Conservation (phyloP, 2,113 vertebrate genomes). For the Zosterops lateralis region DNA sequence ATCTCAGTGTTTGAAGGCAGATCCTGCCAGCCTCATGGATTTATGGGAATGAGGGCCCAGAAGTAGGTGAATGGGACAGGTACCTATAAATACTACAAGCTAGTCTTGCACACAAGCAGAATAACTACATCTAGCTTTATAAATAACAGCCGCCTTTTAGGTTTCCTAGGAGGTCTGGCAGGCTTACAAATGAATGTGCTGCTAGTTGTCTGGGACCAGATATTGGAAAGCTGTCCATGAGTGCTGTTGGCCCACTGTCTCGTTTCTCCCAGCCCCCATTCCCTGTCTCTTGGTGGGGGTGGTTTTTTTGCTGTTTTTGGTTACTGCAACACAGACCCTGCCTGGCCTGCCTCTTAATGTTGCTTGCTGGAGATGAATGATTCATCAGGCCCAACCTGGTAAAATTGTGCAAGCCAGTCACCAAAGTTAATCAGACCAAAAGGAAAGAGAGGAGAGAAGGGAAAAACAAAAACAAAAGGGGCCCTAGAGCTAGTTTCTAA, state of each 20-base stretch:
- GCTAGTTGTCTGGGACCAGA: constrained; percentile 23
- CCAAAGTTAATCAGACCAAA: constrained; percentile 30
- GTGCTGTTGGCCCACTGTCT: constrained; percentile 21
- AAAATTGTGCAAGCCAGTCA: constrained; percentile 39
- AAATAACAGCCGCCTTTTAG: constrained; percentile 47
- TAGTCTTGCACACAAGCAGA: neutral
- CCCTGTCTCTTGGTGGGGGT: neutral
- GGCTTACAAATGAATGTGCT: constrained; percentile 29
- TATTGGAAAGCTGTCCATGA: constrained; percentile 22
- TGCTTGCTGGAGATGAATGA: constrained; percentile 43
- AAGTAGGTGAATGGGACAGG: constrained; percentile 41
- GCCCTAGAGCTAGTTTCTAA: neutral
- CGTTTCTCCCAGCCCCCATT: neutral
- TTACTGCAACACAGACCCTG: neutral
- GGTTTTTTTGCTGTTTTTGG: neutral
- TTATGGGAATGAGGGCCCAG: neutral
- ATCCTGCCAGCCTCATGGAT: neutral
- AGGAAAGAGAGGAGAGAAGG: neutral
- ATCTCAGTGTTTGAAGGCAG: neutral
- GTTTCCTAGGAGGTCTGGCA: constrained; percentile 60
- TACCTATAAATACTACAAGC: constrained; percentile 19
- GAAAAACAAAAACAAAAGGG: constrained; percentile 27
- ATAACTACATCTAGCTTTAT: constrained; percentile 12
- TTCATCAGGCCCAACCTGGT: constrained; percentile 47
- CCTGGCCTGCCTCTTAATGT: neutral